Base-by-base conservation (phyloP, 2,797 vertebrate species). In the Sphenopsis melanotis region DNA sequence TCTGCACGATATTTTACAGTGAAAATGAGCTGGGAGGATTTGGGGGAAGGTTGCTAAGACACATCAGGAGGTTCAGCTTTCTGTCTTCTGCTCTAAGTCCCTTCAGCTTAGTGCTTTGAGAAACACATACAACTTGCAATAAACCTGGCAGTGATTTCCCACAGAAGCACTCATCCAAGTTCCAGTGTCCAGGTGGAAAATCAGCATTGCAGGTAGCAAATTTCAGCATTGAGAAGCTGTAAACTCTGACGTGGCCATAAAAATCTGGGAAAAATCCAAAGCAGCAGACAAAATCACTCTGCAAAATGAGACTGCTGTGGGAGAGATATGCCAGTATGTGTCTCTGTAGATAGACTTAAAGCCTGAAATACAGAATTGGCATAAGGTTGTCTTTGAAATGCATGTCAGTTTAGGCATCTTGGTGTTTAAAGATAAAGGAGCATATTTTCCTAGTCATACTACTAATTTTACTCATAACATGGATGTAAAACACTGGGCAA, bases 261-360 rank as follows among this genome's bases (percentile, higher is more conserved):
- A 75, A 68, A 52, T 15, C 42, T 42, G 46, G 30, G 41, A 3
- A 46, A 65, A 63, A 30, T n/a, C 23, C 29, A 12, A 79, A 72
- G 29, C 39, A 83, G 46, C 46, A 41, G 41, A 69, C 4, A 70
- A 55, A 63, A 37, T 46, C 15, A 50, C 13, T 36, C 56, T 81
- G 44, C 37, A 70, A 75, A 85, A 53, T 14, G 32, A 69, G 63
- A 39, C 20, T 50, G 46, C 16, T 15, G 1, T 6, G 34, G 44
- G 49, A 71, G 29, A 53, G 6, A 39, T 10, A 1, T 12, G 11
- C 2, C 3, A 41, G 6, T 0, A 10, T 3, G 10, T 15, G 10
- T 41, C 11, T 78, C 0, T 46, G 44, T 47, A 1, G 0, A 27
- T 3, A 30, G 39, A 30, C 7, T 50, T n/a, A 50, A 53, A 37